A percentile compares a stretch with the other conserved stretches of the same genome.
These are phyloP conservation scores for Ursus arctos DNA, from an alignment of 2,113 vertebrate genomes.

Conservation along the genomic window DNA sequence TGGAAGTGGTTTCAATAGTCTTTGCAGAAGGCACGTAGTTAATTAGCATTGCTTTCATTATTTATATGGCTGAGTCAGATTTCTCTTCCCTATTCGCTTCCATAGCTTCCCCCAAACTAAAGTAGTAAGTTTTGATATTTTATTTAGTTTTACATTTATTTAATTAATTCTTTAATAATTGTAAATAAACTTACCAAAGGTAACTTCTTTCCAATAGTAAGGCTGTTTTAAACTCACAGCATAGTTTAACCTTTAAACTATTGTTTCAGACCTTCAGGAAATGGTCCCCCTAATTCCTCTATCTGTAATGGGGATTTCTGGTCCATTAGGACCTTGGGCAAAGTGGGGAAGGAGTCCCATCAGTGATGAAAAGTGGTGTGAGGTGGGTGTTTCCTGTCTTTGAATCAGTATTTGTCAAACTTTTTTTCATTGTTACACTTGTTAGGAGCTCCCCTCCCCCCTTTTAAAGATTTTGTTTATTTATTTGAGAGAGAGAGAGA, in stretches of 20 bases:
- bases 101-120: not conserved
- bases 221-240: not conserved
- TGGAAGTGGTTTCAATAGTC: not conserved
- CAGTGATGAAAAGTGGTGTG: not conserved
- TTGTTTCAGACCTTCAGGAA: not conserved
- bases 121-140: not conserved
- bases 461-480: not conserved
- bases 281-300: not conserved
- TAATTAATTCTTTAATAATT: not conserved
- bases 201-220: not conserved
- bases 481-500: not conserved
- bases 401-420: not conserved
- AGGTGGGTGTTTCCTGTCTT: not conserved
- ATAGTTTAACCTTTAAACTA: not conserved
- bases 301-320: not conserved
- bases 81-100: not conserved
- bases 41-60: not conserved
- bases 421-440: not conserved
- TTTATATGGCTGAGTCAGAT: not conserved
- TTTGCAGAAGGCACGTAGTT: not conserved
- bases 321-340: not conserved
- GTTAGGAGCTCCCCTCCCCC: not conserved
- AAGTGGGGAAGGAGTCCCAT: not conserved
- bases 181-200: not conserved
- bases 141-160: not conserved